A percentile compares a stretch with the other conserved stretches of the same genome.
phyloP scores from a whole-genome alignment of 2,888 invertebrate species.

The Hypselothyrea guttata region DNA sequence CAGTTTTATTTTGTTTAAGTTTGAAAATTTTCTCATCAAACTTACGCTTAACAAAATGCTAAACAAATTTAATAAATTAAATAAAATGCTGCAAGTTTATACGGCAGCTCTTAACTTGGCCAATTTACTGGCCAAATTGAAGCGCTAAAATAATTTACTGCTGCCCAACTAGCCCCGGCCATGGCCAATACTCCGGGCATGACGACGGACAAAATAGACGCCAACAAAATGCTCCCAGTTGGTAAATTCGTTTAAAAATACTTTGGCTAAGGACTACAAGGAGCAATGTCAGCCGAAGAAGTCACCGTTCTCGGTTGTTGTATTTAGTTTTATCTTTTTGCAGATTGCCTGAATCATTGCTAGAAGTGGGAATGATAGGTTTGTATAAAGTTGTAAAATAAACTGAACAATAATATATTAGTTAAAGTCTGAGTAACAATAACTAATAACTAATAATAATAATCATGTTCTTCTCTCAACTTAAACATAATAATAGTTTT shows the following conservation, averaged over 20 bases:
- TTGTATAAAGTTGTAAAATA: too few species aligned
- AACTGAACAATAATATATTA: too few species aligned
- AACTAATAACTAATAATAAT: too few species aligned
- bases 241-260: constrained; percentile 78
- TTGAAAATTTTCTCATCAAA: too few species aligned
- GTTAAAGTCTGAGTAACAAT: too few species aligned
- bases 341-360: constrained; percentile 12
- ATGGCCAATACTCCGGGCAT: constrained; percentile 26
- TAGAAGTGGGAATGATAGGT: too few species aligned
- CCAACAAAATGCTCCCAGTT: constrained; percentile 71
- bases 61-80: constrained; percentile 7
- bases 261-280: constrained; percentile 33
- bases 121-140: constrained; percentile 60
- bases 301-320: not conserved
- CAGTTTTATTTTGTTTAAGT: too few species aligned
- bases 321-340: constrained; percentile 3
- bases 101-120: constrained; percentile 22
- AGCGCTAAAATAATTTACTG: constrained; percentile 74
- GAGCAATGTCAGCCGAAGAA: not conserved
- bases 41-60: too few species aligned
- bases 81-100: constrained; percentile 39
- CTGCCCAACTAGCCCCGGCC: constrained; percentile 40
- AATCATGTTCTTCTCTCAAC: too few species aligned
- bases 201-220: constrained; percentile 50
- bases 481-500: too few species aligned